A percentile compares a stretch with the other conserved stretches of the same genome.
Conservation (phyloP, 2,888 invertebrate genomes). For the Meganola albula region DNA sequence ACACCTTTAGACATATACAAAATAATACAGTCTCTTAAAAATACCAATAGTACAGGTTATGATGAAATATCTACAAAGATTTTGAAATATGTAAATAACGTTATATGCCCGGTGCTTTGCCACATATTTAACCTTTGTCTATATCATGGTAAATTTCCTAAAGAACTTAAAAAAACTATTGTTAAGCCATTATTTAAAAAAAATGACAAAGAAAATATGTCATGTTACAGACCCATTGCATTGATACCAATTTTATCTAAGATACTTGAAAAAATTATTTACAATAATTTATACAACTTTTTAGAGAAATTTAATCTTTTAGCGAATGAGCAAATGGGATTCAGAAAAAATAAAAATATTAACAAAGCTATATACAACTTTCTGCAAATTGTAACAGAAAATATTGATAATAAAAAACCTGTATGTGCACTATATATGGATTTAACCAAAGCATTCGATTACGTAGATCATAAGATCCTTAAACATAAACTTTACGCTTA, state of each 20-base stretch:
- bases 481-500: neutral
- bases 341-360: neutral
- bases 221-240: slow-evolving; percentile 1
- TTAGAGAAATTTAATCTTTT: neutral
- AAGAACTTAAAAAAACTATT: neutral
- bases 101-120: neutral
- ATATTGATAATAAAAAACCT: neutral
- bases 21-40: slow-evolving; percentile 9
- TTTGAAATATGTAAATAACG: neutral
- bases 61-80: slow-evolving; percentile 10
- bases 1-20: slow-evolving; percentile 4
- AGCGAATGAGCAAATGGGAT: neutral
- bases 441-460: neutral
- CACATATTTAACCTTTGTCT: neutral
- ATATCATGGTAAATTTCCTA: neutral
- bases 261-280: neutral
- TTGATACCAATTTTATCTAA: neutral
- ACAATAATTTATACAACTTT: neutral
- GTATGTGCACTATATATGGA: no score
- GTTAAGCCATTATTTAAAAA: slow-evolving; percentile 1
- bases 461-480: neutral
- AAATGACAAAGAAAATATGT: slow-evolving; percentile 1
- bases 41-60: slow-evolving; percentile 9
- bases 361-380: neutral
- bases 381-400: neutral